These are phyloP conservation scores for Eudasyphora cyanicolor DNA, from an alignment of 2,888 invertebrate species.

Conservation along the genomic window DNA sequence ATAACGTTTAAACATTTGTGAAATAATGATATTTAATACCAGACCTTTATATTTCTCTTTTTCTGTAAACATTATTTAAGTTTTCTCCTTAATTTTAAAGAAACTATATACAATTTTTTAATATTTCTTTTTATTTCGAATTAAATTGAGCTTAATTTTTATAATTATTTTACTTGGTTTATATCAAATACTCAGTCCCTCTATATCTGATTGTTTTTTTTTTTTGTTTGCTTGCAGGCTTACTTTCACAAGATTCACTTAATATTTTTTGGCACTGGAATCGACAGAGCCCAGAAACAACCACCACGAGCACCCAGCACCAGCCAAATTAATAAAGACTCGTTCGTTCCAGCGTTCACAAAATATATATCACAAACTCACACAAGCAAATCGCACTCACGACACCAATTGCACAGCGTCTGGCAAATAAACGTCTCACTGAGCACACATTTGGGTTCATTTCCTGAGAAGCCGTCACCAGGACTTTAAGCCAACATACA, in stretches of 20 bases:
- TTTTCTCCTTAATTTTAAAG: too few species aligned
- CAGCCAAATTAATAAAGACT: background rate
- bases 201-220: background rate
- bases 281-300: background rate
- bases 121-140: background rate
- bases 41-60: too few species aligned
- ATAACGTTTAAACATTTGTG: too few species aligned
- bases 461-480: constrained; percentile 12
- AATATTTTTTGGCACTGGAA: background rate
- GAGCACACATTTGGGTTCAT: background rate
- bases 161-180: constrained; percentile 27
- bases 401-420: background rate
- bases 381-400: background rate
- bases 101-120: too few species aligned
- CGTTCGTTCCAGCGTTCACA: background rate
- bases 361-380: background rate
- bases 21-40: too few species aligned
- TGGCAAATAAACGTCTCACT: background rate
- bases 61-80: too few species aligned
- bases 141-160: constrained; percentile 56
- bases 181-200: background rate
- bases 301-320: constrained; percentile 46
- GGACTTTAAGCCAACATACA: background rate
- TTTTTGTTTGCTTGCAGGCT: constrained; percentile 51
- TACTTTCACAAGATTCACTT: background rate